Percentiles rank a stretch among this genome's conserved stretches.
These are phyloP conservation scores for Myiagra hebetior DNA, from an alignment of 2,113 vertebrate species.

Conservation along the genomic window DNA sequence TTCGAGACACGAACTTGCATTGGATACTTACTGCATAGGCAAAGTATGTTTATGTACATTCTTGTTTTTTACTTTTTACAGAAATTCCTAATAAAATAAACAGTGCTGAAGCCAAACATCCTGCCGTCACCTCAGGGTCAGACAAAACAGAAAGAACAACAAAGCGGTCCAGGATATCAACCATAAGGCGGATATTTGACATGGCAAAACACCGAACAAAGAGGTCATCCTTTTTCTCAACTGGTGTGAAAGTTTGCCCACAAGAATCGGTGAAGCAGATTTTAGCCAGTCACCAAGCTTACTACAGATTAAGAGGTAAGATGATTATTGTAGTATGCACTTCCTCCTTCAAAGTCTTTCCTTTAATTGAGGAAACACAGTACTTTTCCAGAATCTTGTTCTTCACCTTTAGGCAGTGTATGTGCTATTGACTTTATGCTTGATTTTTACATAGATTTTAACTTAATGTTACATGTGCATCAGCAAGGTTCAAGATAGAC, in stretches of 20 bases:
- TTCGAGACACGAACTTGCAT: not conserved
- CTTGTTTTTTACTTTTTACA: conserved; percentile 48
- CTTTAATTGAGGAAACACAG: not conserved
- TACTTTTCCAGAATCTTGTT: not conserved
- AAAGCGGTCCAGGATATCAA: conserved; percentile 64
- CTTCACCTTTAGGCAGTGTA: not conserved
- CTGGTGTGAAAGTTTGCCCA: conserved; percentile 85
- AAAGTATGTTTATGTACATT: not conserved
- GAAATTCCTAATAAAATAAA: conserved; percentile 50
- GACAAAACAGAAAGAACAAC: conserved; percentile 64
- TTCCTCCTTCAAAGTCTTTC: not conserved
- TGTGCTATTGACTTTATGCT: not conserved
- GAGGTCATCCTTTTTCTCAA: conserved; percentile 81
- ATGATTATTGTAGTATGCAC: not conserved
- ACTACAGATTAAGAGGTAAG: conserved; percentile 90
- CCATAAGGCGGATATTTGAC: conserved; percentile 72
- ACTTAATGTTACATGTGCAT: not conserved
- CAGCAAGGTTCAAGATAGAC: not conserved
- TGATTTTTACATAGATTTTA: not conserved
- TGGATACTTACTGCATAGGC: not conserved
- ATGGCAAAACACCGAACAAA: conserved; percentile 75
- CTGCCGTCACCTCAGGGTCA: conserved; percentile 45
- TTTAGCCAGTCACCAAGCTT: conserved; percentile 84
- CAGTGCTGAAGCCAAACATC: conserved; percentile 68
- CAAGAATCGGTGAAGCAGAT: conserved; percentile 85